These are phyloP conservation scores for Ascidia mentula DNA, from an alignment of 23 tunicate genomes.

Conservation along the genomic window DNA sequence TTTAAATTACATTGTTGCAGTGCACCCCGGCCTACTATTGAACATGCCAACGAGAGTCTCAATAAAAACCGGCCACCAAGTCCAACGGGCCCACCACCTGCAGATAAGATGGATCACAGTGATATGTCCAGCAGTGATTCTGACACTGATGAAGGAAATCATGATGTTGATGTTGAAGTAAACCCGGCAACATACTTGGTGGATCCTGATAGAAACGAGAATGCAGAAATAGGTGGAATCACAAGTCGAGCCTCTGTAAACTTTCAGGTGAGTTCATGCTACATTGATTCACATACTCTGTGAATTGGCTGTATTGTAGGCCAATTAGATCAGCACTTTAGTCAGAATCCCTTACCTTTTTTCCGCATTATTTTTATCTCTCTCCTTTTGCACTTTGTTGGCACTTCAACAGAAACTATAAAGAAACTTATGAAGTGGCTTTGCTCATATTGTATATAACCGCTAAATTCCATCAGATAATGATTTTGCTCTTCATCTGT, in stretches of 20 bases:
- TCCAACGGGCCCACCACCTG: conserved; percentile 73
- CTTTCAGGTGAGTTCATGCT: conserved; percentile 57
- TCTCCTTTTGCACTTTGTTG: background rate
- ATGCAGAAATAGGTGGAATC: conserved; percentile 36
- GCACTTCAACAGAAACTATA: background rate
- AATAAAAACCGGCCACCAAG: conserved; percentile 73
- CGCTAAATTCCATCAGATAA: background rate
- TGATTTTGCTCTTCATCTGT: background rate
- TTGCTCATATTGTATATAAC: background rate
- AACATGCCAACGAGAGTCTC: conserved; percentile 61
- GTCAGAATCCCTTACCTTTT: no score
- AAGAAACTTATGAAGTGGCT: background rate
- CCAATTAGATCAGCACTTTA: no score
- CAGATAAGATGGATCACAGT: conserved; percentile 25
- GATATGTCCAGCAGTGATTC: conserved; percentile 22
- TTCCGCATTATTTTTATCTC: background rate
- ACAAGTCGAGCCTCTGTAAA: conserved; percentile 68
- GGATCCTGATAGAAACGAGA: conserved; percentile 10
- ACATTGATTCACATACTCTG: no score
- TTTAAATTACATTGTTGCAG: background rate
- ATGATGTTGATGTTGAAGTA: conserved; percentile 66
- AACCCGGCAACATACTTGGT: conserved; percentile 31
- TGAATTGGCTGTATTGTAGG: no score
- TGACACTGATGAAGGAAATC: conserved; percentile 39
- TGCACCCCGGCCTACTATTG: conserved; percentile 45